Evolutionary conservation across 2,113 vertebrate species (phyloP), one percentile per base, ranked within the genome.

Genomic region (Indicator maculatus): DNA sequence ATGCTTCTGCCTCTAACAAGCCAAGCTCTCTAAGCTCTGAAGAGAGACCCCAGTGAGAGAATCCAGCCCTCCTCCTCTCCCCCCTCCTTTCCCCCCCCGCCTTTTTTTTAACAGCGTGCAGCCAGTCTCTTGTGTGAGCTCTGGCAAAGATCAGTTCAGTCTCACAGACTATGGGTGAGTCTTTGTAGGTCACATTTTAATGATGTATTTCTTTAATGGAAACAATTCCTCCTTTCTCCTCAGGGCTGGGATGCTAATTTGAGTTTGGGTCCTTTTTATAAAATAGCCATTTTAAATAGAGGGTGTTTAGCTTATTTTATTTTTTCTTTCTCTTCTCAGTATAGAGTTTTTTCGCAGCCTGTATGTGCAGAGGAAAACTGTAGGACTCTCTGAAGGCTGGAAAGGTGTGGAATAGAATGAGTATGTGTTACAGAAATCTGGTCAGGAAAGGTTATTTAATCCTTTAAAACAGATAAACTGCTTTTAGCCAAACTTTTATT

Each of bases 171-270:
- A 61, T 78, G 88, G 91, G 73, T 89, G 72, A 93, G 90, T 84
- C 87, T 97, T 93, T 96, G 90, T 93, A 93, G 97, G 93, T 96
- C 93, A 93, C 90, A 96, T 96, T 97, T 94, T 92, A 96, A 94
- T 96, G 89, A 75, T 90, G 75, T 92, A 89, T 92, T 89, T 89
- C 82, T 94, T 94, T 80, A 85, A 82, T 79, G 77, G 75, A 89
- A 92, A 86, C 52, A 79, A 93, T 93, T 96, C 89, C 64, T 61
- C 58, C 88, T 95, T 85, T 90, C 56, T 93, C 80, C 77, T 52
- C 79, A 87, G 67, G 83, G 73, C 45, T 38, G 41, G 78, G 87
- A 80, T 96, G 65, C 92, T 95, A 89, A 75, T 91, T 89, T 85
- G 56, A 72, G 81, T 95, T 95, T 92, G 80, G 59, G 67, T 93